Conservation (phyloP, 2,888 invertebrate genomes). For the Stenodera caucasica region DNA sequence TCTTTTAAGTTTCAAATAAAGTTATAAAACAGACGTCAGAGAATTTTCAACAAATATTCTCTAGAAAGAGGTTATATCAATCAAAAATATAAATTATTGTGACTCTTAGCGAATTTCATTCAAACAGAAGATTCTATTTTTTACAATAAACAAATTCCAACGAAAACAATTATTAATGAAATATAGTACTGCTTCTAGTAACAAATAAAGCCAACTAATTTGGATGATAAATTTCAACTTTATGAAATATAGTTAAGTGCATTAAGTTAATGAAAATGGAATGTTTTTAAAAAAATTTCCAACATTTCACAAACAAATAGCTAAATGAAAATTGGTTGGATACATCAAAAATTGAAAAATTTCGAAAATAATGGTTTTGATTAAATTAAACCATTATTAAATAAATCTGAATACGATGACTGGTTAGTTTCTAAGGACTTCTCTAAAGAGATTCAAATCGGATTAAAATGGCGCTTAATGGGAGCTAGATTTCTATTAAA, state of each 20-base stretch:
- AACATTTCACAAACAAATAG: not conserved
- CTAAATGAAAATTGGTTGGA: not conserved
- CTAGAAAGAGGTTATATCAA: too few relatives aligned
- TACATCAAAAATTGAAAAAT: too few relatives aligned
- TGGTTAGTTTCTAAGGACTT: not conserved
- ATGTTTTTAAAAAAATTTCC: not conserved
- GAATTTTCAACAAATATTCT: not conserved
- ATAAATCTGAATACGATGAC: not conserved
- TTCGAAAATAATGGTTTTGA: too few relatives aligned
- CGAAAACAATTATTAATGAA: not conserved
- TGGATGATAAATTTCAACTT: conserved; percentile 2
- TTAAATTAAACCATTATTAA: not conserved
- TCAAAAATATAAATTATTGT: too few relatives aligned
- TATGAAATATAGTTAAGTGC: not conserved
- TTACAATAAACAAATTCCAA: not conserved
- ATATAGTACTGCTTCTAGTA: not conserved
- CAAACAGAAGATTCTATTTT: too few relatives aligned
- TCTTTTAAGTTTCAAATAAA: not conserved
- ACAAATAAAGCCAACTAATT: conserved; percentile 2
- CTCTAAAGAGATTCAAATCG: not conserved
- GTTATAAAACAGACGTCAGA: not conserved
- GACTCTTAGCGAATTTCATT: too few relatives aligned
- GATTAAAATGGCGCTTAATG: not conserved
- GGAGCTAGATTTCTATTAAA: not conserved
- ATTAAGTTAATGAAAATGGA: conserved; percentile 1